Evolutionary conservation across 1,140 invertebrate genomes (phyloP), one percentile per base, ranked within the genome.

Genomic region (Probaryconus sp.): DNA sequence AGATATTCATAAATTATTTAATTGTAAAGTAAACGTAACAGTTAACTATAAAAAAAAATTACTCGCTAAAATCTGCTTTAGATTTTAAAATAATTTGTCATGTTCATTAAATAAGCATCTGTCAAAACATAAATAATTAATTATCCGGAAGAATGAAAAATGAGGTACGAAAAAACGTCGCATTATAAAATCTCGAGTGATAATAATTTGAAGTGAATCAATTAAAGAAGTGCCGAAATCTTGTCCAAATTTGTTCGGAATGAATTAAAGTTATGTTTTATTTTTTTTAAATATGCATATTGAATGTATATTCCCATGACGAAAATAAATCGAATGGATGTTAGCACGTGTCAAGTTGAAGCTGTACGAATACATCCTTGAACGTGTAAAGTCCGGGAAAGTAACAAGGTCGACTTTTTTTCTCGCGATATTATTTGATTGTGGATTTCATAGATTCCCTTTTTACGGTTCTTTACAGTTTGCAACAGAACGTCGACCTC

Each of bases 311-410:
- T 17, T 7, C 1, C 10, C 17, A n/a, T n/a, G 26, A 51, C 42
- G 10, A 64, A 71, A 71, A 64, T 71, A 56, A 63, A 58, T 64
- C 24, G 33, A 64, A 63, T 11, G 43, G 61, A 55, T 58, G 45
- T 26, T n/a, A 33, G 48, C 67, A 61, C 50, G 68, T 64, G 51
- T 61, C 63, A 72, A 58, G 58, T 56, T 50, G 58, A 72, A 72
- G 53, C 68, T 4, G 60, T 60, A 53, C 24, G 31, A 58, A 38
- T 45, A 58, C 37, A 60, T 60, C 69, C 69, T 72, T 72, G 69
- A 72, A 65, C 33, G 58, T 72, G 60, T 60, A 72, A 60, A 60
- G 60, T 72, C 60, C 69, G 53, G 69, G 69, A 72, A 72, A 65
- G 53, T 64, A 65, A 47, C 69, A 65, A 71, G 68, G 68, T 51